Evolutionary conservation across 2,888 invertebrate genomes (phyloP).

Genomic region (Drosophila mimica): DNA sequence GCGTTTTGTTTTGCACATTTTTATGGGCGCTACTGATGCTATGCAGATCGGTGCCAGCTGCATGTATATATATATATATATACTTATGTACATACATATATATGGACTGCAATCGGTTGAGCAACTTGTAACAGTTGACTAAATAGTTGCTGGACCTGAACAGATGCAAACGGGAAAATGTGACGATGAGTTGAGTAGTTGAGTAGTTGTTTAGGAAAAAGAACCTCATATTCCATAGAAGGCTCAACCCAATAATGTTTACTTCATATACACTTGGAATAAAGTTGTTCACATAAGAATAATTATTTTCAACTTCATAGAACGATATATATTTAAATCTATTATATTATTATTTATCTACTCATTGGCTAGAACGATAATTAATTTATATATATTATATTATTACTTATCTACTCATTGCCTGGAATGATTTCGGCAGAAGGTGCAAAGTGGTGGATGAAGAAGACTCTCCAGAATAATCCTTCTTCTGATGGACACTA

Average conservation of each 20-base stretch:
- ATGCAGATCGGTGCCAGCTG: slow-evolving; percentile 59
- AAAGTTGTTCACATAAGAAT: neutral
- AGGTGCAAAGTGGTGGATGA: neutral
- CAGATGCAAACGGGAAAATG: slow-evolving; percentile 2
- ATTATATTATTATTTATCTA: neutral
- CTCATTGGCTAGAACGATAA: neutral
- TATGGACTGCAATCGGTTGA: neutral
- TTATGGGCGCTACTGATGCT: slow-evolving; percentile 83
- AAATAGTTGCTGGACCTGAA: slow-evolving; percentile 11
- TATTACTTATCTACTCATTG: neutral
- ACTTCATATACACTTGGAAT: neutral
- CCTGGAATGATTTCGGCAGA: neutral
- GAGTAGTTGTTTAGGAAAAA: neutral
- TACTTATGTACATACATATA: neutral
- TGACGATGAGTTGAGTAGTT: neutral
- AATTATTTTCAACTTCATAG: neutral
- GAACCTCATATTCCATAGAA: neutral
- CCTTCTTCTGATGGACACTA: neutral
- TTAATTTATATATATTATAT: no score
- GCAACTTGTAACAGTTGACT: neutral
- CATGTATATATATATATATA: neutral
- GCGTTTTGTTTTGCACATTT: slow-evolving; percentile 78
- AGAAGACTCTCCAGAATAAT: neutral
- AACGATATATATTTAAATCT: neutral
- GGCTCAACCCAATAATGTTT: neutral